These are phyloP conservation scores for Scelioninae gen. 1 DNA, from an alignment of 2,888 invertebrate genomes.

Conservation along the genomic window DNA sequence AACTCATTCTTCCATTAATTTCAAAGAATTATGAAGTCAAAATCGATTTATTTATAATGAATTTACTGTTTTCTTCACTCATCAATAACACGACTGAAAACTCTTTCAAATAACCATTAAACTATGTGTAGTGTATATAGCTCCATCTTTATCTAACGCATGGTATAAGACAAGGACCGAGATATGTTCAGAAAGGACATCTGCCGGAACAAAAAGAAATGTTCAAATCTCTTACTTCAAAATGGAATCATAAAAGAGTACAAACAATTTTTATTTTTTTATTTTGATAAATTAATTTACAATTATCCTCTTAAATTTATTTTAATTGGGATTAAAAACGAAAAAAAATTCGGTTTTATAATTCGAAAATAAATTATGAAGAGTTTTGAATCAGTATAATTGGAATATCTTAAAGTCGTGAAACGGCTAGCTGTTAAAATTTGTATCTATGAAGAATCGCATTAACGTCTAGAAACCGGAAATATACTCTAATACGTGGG, in stretches of 20 bases:
- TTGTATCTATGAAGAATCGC: constrained; percentile 37
- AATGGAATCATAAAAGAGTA: no score
- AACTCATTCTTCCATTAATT: constrained; percentile 7
- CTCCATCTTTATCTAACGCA: neutral
- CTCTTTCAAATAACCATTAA: no score
- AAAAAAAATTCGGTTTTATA: no score
- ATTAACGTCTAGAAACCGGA: constrained; percentile 34
- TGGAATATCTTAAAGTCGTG: neutral
- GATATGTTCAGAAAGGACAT: neutral
- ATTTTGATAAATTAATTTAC: no score
- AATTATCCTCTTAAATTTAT: no score
- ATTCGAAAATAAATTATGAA: neutral
- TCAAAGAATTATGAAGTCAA: constrained; percentile 14
- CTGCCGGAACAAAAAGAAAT: no score
- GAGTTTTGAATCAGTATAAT: neutral
- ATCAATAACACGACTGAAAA: no score
- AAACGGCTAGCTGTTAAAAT: neutral
- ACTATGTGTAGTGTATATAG: neutral
- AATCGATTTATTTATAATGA: constrained; percentile 2
- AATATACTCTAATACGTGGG: constrained; percentile 27
- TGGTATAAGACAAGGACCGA: neutral
- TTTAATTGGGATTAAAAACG: neutral
- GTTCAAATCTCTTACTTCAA: no score
- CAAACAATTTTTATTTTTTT: no score
- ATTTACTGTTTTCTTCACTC: neutral